Percentiles rank a stretch among this genome's conserved stretches.
phyloP scores from a whole-genome alignment of 2,113 vertebrate genomes.

The Dasyprocta punctata region DNA sequence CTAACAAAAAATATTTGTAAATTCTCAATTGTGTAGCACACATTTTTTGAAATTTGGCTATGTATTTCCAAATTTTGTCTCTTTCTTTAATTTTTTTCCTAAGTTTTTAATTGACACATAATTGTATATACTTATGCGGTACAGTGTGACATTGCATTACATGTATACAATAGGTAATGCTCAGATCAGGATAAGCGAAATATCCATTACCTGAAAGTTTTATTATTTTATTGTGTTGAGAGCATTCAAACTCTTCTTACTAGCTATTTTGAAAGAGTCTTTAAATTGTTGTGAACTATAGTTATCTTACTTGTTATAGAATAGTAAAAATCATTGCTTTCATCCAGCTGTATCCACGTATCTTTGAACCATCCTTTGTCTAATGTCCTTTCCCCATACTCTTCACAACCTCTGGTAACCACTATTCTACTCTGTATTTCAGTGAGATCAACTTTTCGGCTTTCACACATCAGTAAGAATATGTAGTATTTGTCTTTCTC shows the following conservation, averaged over 20 bases:
- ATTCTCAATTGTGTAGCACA: neutral
- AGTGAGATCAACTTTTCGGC: neutral
- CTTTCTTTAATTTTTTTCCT: neutral
- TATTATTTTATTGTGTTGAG: neutral
- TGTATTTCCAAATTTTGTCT: slow-evolving; percentile 5
- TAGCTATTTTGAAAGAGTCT: neutral
- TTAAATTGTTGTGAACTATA: neutral
- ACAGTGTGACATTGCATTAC: neutral
- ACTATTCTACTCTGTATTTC: neutral
- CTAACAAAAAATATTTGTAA: neutral
- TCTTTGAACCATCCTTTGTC: neutral
- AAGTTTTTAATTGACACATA: neutral
- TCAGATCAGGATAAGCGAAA: neutral
- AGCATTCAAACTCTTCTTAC: neutral
- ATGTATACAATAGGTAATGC: neutral
- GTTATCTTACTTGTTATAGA: neutral
- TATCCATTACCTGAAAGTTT: neutral
- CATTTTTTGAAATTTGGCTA: neutral
- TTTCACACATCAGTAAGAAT: neutral
- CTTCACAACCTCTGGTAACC: neutral
- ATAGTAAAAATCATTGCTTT: neutral
- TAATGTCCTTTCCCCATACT: neutral
- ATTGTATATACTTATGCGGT: neutral
- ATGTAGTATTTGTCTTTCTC: neutral
- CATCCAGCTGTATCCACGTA: neutral